Base-by-base conservation (phyloP, 2,797 vertebrate genomes). In the Margarornis squamiger region DNA sequence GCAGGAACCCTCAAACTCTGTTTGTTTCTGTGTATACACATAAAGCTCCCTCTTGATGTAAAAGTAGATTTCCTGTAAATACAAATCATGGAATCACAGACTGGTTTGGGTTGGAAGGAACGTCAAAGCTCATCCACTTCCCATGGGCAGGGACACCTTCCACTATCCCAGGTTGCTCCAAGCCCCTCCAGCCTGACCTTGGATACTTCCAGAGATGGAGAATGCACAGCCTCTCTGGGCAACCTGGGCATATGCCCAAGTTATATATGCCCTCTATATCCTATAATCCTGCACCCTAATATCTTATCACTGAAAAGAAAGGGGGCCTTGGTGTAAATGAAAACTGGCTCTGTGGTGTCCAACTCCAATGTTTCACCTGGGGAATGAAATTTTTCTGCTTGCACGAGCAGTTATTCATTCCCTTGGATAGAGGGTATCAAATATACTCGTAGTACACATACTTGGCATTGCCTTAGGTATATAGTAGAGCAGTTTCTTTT, bases 381-480 rank as follows among this genome's bases (percentile, higher is more conserved):
- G 30, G 32, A 72, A 23, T 49, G 9, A 67, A 11, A 6, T 82
- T 48, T 58, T 67, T 63, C 38, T 71, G 41, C 45, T 70, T 46
- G 24, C 12, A 17, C 3, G 3, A 72, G 38, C 27, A 74, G 3
- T 14, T n/a, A 6, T 12, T n/a, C 26, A 68, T 68, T 65, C n/a
- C 9, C 14, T 72, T 46, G 27, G 63, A 11, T 18, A 5, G 0
- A 0, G 30, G 11, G 4, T 52, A 58, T n/a, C 45, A 43, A 52
- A 12, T 57, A 21, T 29, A 30, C 17, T 3, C 19, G 0, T 3
- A n/a, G 11, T 26, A 6, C 19, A 7, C 18, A 1, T 41, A 38
- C 23, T 45, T 32, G 51, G 58, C 30, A 7, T 21, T 36, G 6
- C 23, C 24, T 63, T 39, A 14, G 24, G 55, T 82, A 17, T 2